phyloP scores from a whole-genome alignment of 2,113 vertebrate genomes.

The Epinephelus cyanopodus region DNA sequence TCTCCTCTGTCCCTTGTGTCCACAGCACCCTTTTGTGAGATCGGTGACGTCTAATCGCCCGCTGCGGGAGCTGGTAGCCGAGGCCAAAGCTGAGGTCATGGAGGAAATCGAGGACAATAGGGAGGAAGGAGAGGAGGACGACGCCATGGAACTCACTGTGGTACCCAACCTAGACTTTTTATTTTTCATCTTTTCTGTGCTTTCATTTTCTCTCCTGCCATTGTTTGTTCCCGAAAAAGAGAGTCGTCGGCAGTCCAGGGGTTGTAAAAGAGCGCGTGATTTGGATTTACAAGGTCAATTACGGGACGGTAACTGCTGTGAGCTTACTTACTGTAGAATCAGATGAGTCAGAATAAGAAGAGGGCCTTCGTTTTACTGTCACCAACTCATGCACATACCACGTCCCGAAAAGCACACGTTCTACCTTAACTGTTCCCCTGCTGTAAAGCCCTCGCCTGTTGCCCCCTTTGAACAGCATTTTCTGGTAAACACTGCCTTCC shows the following conservation, averaged over 20 bases:
- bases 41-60: conserved; percentile 89
- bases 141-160: conserved; percentile 74
- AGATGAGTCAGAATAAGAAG: neutral
- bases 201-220: conserved; percentile 12
- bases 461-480: conserved; percentile 16
- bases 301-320: neutral
- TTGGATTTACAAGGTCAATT: neutral
- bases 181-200: conserved; percentile 1
- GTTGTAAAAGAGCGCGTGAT: neutral
- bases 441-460: neutral
- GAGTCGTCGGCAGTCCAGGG: neutral
- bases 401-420: neutral
- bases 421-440: neutral
- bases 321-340: neutral
- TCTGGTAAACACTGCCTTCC: conserved; percentile 37
- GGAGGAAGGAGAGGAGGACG: conserved; percentile 84
- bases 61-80: conserved; percentile 93
- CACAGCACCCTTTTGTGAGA: conserved; percentile 92
- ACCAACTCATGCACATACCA: conserved; percentile 1
- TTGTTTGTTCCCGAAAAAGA: conserved; percentile 37
- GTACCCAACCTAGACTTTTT: conserved; percentile 52
- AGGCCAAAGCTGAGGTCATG: conserved; percentile 96
- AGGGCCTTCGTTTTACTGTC: neutral
- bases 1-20: conserved; percentile 11
- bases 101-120: conserved; percentile 86